These are phyloP conservation scores for Uropetala carovei DNA, from an alignment of 2,888 invertebrate species.

Conservation along the genomic window DNA sequence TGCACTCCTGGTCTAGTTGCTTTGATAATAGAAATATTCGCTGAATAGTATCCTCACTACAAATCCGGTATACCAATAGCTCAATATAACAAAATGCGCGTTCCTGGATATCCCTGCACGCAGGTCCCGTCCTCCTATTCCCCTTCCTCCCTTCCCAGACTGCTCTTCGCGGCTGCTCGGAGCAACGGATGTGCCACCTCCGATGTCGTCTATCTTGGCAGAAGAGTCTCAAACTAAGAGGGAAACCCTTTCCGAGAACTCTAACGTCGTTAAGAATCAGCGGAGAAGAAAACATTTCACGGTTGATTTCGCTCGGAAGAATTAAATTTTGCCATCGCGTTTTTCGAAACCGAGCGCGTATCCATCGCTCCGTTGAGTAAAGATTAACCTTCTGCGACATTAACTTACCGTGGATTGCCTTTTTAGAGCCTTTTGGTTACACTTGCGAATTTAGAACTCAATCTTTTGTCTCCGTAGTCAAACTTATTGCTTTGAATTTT, in stretches of 20 bases:
- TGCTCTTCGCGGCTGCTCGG: not conserved
- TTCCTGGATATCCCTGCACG: too few relatives aligned
- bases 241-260: slow-evolving; percentile 22
- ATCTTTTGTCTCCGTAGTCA: too few relatives aligned
- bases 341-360: slow-evolving; percentile 13
- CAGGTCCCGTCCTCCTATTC: not conserved
- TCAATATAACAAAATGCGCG: too few relatives aligned
- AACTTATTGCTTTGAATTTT: too few relatives aligned
- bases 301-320: slow-evolving; percentile 25
- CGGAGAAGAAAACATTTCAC: slow-evolving; percentile 6
- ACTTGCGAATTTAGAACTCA: too few relatives aligned
- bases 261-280: slow-evolving; percentile 16
- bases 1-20: too few relatives aligned
- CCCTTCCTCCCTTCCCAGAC: not conserved
- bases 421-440: too few relatives aligned
- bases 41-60: too few relatives aligned
- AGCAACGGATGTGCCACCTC: not conserved
- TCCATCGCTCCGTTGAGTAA: not conserved
- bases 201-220: slow-evolving; percentile 18
- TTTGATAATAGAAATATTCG: too few relatives aligned
- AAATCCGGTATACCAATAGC: too few relatives aligned
- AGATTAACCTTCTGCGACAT: not conserved
- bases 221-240: slow-evolving; percentile 8
- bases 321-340: not conserved
- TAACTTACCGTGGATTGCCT: too few relatives aligned